These are phyloP conservation scores for Echinarachnius parma DNA, from an alignment of 53 echinoderm and acorn worm species.

Conservation along the genomic window DNA sequence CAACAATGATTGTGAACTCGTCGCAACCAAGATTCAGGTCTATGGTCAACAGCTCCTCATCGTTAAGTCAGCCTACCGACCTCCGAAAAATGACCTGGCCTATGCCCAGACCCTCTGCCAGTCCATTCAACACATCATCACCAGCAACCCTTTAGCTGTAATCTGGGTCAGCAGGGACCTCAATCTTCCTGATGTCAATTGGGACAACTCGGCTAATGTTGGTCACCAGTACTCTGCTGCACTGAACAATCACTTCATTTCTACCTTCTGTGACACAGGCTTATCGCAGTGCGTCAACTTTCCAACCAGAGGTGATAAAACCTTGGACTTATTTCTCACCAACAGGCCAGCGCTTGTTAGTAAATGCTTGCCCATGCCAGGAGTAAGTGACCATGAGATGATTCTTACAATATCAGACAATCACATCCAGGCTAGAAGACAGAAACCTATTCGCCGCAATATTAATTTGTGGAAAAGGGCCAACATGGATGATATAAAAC, in stretches of 20 bases:
- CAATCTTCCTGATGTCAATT: conserved; percentile 41
- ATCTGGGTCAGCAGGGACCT: conserved; percentile 41
- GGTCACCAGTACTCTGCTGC: conserved; percentile 36
- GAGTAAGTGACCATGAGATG: conserved; percentile 34
- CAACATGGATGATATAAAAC: background rate
- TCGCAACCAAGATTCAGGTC: conserved; percentile 31
- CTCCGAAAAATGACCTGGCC: conserved; percentile 31
- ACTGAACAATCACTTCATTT: conserved; percentile 32
- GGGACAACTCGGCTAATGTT: background rate
- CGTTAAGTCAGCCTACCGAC: conserved; percentile 24
- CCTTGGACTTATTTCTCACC: conserved; percentile 30
- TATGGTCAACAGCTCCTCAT: conserved; percentile 36
- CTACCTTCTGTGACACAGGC: conserved; percentile 24
- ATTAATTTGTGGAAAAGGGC: too few species aligned
- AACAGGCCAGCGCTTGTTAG: conserved; percentile 29
- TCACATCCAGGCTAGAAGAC: too few species aligned
- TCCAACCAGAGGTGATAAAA: conserved; percentile 26
- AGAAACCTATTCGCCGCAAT: too few species aligned
- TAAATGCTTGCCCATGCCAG: conserved; percentile 31
- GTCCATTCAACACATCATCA: conserved; percentile 12
- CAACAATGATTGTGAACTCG: conserved; percentile 19
- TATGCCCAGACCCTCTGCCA: conserved; percentile 37
- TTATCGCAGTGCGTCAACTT: conserved; percentile 35
- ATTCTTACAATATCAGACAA: conserved; percentile 14
- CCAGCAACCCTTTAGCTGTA: conserved; percentile 12